A percentile compares a stretch with the other conserved stretches of the same genome.
Evolutionary conservation across 2,888 invertebrate species (phyloP).

Genomic region (Neocrepidodera transversa): DNA sequence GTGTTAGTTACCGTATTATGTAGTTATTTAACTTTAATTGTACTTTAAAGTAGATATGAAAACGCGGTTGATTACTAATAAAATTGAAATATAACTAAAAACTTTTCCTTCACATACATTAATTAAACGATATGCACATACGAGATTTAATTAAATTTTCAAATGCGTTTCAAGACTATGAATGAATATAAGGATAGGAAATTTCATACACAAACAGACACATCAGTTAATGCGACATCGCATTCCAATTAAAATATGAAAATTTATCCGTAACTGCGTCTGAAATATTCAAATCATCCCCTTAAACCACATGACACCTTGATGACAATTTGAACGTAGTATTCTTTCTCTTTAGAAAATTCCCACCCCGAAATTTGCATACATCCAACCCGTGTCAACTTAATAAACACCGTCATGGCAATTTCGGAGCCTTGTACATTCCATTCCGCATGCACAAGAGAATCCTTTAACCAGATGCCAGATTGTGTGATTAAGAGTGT

Average conservation of each 20-base stretch:
- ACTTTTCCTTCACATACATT: no score
- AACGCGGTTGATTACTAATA: no score
- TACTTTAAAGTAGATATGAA: no score
- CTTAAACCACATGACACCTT: constrained; percentile 18
- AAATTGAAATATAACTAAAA: no score
- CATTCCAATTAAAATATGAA: constrained; percentile 25
- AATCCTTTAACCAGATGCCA: constrained; percentile 17
- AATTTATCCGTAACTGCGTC: constrained; percentile 1
- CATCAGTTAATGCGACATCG: not conserved
- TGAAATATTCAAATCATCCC: constrained; percentile 21
- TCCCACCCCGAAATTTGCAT: constrained; percentile 19
- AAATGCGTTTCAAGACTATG: no score
- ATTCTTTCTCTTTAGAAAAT: constrained; percentile 10
- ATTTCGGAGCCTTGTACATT: constrained; percentile 27
- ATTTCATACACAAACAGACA: no score
- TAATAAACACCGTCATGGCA: constrained; percentile 36
- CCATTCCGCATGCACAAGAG: constrained; percentile 28
- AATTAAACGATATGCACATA: no score
- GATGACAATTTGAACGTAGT: constrained; percentile 21
- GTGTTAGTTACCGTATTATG: no score
- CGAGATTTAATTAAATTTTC: no score
- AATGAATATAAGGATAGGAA: no score
- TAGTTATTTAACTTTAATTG: no score
- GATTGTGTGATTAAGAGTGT: constrained; percentile 21
- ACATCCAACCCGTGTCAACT: constrained; percentile 33